Evolutionary conservation across 2,797 vertebrate genomes (phyloP).

Genomic region (Girardinus metallicus): DNA sequence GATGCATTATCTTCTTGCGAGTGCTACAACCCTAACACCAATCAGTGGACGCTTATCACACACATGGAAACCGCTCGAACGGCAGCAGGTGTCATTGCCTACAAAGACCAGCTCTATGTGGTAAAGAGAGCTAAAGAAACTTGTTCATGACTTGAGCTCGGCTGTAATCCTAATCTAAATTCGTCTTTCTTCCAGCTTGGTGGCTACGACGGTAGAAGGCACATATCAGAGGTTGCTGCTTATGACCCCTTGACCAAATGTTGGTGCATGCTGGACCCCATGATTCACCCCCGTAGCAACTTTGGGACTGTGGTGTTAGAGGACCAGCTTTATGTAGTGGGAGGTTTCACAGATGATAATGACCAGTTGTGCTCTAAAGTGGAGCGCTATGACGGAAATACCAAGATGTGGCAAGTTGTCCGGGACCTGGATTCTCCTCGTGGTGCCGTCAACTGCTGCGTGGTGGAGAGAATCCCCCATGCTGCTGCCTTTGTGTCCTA

Average conservation of each 20-base stretch:
- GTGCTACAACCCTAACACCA: slow-evolving; percentile 80
- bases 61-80: slow-evolving; percentile 74
- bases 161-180: background rate
- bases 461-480: background rate
- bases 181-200: slow-evolving; percentile 73
- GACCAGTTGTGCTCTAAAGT: slow-evolving; percentile 25
- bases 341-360: background rate
- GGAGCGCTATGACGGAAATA: slow-evolving; percentile 79
- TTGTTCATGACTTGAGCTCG: background rate
- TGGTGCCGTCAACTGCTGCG: slow-evolving; percentile 80
- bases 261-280: slow-evolving; percentile 74
- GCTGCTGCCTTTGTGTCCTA: background rate
- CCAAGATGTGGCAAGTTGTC: slow-evolving; percentile 73
- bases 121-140: slow-evolving; percentile 23
- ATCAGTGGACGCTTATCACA: slow-evolving; percentile 84
- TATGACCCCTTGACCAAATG: slow-evolving; percentile 75
- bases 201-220: slow-evolving; percentile 77
- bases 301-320: slow-evolving; percentile 85
- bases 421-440: slow-evolving; percentile 74
- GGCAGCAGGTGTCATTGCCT: slow-evolving; percentile 53
- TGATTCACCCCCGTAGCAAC: slow-evolving; percentile 82
- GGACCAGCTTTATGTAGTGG: slow-evolving; percentile 55
- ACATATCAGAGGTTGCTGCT: slow-evolving; percentile 73
- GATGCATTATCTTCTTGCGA: slow-evolving; percentile 80
- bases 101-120: slow-evolving; percentile 37